Percentiles rank a stretch among this genome's conserved stretches.
phyloP scores from a whole-genome alignment of 1,140 invertebrate species.

The Octopus sinensis region DNA sequence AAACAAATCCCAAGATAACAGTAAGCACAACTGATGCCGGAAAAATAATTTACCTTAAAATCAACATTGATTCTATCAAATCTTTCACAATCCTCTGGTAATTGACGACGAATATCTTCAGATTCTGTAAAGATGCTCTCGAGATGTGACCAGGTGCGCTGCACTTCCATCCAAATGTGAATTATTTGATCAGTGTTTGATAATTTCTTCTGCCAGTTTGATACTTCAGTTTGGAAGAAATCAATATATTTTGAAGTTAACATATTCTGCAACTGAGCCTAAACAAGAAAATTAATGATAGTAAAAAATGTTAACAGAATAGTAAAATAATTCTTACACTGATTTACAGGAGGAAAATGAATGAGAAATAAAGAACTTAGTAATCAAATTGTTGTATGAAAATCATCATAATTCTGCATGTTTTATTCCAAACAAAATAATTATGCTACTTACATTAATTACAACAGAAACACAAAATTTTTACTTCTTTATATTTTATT shows the following conservation, averaged over 20 bases:
- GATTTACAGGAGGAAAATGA: no score
- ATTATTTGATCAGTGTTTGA: constrained; percentile 82
- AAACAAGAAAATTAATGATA: background rate
- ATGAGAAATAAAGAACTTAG: no score
- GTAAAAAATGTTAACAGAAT: no score
- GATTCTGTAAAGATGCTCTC: constrained; percentile 95
- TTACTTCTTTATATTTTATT: no score
- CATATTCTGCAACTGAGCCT: constrained; percentile 85
- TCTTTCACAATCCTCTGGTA: constrained; percentile 83
- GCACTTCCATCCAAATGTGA: constrained; percentile 88
- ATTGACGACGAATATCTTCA: constrained; percentile 85
- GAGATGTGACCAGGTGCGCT: constrained; percentile 88
- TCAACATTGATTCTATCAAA: constrained; percentile 84
- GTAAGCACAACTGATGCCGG: no score
- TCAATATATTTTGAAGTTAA: constrained; percentile 93
- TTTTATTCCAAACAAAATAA: no score
- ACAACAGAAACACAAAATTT: no score
- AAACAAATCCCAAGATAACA: no score
- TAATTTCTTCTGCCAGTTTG: constrained; percentile 83
- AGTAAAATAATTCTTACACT: no score
- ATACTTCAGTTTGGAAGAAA: constrained; percentile 87
- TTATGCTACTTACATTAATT: no score
- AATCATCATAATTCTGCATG: no score
- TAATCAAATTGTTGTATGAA: no score
- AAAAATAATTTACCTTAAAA: constrained; percentile 68